Evolutionary conservation across 1,140 invertebrate species (phyloP).

Genomic region (Bombus picipes): DNA sequence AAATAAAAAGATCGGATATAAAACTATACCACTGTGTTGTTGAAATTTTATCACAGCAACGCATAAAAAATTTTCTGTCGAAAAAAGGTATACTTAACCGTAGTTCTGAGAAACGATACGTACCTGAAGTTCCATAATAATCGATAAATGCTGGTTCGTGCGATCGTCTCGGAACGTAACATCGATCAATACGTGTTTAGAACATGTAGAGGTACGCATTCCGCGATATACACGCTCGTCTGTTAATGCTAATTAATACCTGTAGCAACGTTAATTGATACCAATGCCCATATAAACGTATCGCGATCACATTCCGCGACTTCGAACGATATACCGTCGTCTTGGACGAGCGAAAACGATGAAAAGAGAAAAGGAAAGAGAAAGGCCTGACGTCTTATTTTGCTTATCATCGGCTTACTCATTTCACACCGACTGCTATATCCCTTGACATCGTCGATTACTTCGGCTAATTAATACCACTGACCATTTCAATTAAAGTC

Average conservation of each 20-base stretch:
- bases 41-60: too few relatives aligned
- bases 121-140: not conserved
- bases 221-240: not conserved
- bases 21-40: too few relatives aligned
- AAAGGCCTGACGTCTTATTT: conserved; percentile 27
- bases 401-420: conserved; percentile 42
- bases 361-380: conserved; percentile 12
- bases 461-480: conserved; percentile 40
- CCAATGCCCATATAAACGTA: conserved; percentile 47
- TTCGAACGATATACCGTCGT: conserved; percentile 26
- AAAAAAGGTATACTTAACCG: too few relatives aligned
- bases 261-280: conserved; percentile 49
- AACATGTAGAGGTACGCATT: not conserved
- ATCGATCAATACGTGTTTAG: conserved; percentile 8
- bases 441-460: conserved; percentile 46
- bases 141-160: not conserved
- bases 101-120: too few relatives aligned
- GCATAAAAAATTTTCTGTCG: too few relatives aligned
- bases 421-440: conserved; percentile 33
- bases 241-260: conserved; percentile 48
- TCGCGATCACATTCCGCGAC: conserved; percentile 46
- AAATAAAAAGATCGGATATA: too few relatives aligned
- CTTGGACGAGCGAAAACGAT: not conserved
- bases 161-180: not conserved
- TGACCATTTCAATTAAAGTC: conserved; percentile 1